These are phyloP conservation scores for Podabrus alpinus DNA, from an alignment of 2,888 invertebrate genomes.

Conservation along the genomic window DNA sequence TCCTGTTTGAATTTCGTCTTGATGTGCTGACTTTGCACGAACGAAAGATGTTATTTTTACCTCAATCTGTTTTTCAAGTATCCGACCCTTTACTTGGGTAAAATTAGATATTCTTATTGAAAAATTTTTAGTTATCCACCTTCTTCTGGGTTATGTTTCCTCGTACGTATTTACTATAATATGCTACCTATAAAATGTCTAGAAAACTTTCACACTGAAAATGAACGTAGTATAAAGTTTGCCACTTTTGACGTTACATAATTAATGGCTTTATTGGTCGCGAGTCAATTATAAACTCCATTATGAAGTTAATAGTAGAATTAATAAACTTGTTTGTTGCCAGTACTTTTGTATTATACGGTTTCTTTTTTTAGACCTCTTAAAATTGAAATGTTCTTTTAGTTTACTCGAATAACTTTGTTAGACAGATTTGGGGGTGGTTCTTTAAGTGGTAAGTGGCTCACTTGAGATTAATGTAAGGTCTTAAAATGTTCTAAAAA, in stretches of 20 bases:
- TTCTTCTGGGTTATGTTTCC: not conserved
- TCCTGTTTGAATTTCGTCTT: not conserved
- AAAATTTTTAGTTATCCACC: not conserved
- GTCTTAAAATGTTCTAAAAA: not conserved
- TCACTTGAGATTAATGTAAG: not conserved
- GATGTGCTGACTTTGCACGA: not conserved
- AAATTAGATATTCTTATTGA: not conserved
- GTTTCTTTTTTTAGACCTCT: not conserved
- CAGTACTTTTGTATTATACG: not conserved
- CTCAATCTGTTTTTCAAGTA: not conserved
- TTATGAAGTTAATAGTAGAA: not conserved
- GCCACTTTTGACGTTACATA: not conserved
- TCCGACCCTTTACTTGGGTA: no score
- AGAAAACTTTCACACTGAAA: not conserved
- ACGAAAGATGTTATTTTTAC: not conserved
- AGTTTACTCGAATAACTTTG: not conserved
- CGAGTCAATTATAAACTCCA: not conserved
- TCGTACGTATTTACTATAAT: not conserved
- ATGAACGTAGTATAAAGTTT: not conserved
- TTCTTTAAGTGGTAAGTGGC: not conserved
- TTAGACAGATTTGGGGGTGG: not conserved
- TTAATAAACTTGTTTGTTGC: not conserved
- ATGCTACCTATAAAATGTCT: no score
- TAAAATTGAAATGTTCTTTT: not conserved
- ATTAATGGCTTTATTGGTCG: not conserved